Percentiles rank a stretch among this genome's conserved stretches.
Evolutionary conservation across 2,797 vertebrate genomes (phyloP).

Genomic region (Helarctos malayanus): DNA sequence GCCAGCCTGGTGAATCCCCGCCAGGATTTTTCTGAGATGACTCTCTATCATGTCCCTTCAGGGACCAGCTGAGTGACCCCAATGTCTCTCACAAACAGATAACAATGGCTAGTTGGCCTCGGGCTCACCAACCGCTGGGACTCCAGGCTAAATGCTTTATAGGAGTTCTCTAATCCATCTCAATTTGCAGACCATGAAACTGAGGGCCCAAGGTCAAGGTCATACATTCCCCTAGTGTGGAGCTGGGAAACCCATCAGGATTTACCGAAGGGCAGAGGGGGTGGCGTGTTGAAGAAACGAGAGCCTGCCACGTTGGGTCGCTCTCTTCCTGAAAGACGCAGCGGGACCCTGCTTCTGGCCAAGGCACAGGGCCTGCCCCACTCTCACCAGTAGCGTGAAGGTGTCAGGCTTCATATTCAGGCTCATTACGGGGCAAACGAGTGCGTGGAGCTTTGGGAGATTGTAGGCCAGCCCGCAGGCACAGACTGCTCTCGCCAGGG

Average conservation of each 20-base stretch:
- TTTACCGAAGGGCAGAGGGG: accelerated
- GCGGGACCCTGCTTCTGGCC: accelerated
- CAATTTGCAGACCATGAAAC: neutral
- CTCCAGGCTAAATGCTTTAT: neutral
- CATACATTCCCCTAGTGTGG: neutral
- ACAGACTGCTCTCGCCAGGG: accelerated
- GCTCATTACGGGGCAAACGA: accelerated
- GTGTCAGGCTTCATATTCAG: neutral
- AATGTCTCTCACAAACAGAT: neutral
- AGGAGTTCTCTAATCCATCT: neutral
- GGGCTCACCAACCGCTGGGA: neutral
- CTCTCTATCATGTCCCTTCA: neutral
- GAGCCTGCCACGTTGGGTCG: accelerated
- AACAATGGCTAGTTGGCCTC: neutral
- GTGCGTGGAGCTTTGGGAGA: accelerated
- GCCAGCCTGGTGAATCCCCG: neutral
- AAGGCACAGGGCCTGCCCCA: accelerated
- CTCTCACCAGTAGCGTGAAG: accelerated
- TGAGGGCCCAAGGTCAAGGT: neutral
- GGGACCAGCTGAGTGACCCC: neutral
- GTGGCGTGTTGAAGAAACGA: accelerated
- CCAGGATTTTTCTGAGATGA: neutral
- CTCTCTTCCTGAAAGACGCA: neutral
- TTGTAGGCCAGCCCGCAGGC: accelerated
- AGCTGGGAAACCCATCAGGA: neutral